phyloP scores from a whole-genome alignment of 53 echinoderm and acorn worm species.

The Patiria pectinifera region DNA sequence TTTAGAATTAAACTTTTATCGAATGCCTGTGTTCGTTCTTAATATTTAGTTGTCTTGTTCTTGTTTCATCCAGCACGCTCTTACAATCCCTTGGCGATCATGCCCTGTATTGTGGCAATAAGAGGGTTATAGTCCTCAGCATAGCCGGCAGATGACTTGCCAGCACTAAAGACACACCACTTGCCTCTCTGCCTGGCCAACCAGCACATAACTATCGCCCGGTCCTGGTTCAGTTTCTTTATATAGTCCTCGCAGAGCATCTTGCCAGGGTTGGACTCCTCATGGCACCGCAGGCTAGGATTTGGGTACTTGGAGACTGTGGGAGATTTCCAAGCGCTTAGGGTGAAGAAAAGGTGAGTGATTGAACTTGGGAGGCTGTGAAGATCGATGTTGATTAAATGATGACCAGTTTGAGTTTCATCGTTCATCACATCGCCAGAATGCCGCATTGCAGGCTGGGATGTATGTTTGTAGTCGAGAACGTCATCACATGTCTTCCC shows the following conservation, averaged over 20 bases:
- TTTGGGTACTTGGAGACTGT: conserved; percentile 33
- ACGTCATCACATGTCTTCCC: not conserved
- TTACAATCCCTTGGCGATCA: conserved; percentile 51
- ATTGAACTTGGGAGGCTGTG: conserved; percentile 35
- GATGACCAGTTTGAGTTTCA: conserved; percentile 24
- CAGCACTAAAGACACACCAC: conserved; percentile 62
- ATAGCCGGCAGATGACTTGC: conserved; percentile 55
- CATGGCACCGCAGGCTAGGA: conserved; percentile 65
- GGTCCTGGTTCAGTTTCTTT: conserved; percentile 38
- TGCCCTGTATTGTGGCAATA: conserved; percentile 48
- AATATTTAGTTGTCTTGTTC: no score
- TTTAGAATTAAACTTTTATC: no score
- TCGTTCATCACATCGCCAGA: conserved; percentile 65
- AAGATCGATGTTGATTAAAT: conserved; percentile 53
- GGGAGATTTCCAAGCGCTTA: conserved; percentile 62
- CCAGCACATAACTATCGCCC: conserved; percentile 63
- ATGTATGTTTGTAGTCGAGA: conserved; percentile 7
- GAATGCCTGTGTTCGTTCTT: no score
- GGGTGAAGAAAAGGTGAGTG: conserved; percentile 64
- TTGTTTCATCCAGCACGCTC: no score
- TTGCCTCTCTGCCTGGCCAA: conserved; percentile 31
- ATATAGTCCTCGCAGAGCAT: conserved; percentile 64
- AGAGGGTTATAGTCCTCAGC: conserved; percentile 20
- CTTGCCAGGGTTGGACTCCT: conserved; percentile 52
- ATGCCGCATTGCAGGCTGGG: conserved; percentile 31